These are phyloP conservation scores for Heterodera carotae DNA, from an alignment of 1,140 invertebrate genomes.

Conservation along the genomic window DNA sequence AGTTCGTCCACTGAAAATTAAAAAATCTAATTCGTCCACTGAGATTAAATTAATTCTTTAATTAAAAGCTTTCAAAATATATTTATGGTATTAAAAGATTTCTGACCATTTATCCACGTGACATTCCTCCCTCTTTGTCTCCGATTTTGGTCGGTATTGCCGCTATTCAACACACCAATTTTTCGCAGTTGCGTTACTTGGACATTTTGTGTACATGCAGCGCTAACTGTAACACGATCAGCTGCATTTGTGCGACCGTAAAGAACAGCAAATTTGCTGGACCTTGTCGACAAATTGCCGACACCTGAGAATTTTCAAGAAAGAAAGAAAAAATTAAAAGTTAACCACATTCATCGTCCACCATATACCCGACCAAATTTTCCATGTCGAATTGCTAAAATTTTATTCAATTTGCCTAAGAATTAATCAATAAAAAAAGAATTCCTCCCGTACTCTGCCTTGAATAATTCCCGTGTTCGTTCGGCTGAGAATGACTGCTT, in stretches of 20 bases:
- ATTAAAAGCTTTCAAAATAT: no score
- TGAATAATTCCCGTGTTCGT: not conserved
- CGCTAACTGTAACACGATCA: not conserved
- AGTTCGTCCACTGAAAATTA: not conserved
- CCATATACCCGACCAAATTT: slow-evolving; percentile 35
- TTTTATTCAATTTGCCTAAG: not conserved
- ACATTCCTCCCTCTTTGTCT: not conserved
- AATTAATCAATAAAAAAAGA: slow-evolving; percentile 8
- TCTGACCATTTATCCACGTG: not conserved
- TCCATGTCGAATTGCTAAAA: slow-evolving; percentile 18
- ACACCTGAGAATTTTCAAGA: not conserved
- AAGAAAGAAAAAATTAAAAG: not conserved
- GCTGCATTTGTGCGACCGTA: not conserved
- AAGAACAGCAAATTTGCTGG: not conserved
- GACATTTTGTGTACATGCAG: not conserved
- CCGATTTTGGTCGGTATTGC: not conserved
- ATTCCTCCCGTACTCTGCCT: not conserved
- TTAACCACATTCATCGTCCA: slow-evolving; percentile 49
- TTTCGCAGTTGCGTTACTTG: not conserved
- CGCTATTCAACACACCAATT: not conserved
- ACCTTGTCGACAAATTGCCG: not conserved
- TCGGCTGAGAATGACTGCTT: slow-evolving; percentile 29
- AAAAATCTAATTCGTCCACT: not conserved
- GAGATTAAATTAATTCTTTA: not conserved
- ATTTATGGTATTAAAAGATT: no score